Percentiles rank a stretch among this genome's conserved stretches.
phyloP scores from a whole-genome alignment of 2,888 invertebrate species.

The Physocephala rufipes region DNA sequence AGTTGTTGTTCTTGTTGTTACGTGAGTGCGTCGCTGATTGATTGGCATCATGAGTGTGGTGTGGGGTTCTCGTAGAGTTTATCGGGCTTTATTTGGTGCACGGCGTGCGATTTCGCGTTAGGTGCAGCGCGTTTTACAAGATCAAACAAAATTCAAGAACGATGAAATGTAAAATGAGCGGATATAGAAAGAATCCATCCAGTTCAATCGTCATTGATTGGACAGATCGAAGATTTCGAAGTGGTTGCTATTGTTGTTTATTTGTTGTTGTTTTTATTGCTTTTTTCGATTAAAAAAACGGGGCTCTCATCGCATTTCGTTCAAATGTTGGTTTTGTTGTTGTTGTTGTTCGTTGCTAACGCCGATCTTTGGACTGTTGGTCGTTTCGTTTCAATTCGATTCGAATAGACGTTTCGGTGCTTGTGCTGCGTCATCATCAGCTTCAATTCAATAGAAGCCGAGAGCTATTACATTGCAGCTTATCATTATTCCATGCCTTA shows the following conservation, averaged over 20 bases:
- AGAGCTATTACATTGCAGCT: conserved; percentile 36
- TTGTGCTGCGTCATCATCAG: conserved; percentile 30
- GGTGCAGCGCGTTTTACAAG: conserved; percentile 44
- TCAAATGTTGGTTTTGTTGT: conserved; percentile 4
- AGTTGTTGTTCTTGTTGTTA: conserved; percentile 29
- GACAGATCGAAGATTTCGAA: conserved; percentile 26
- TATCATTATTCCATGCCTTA: conserved; percentile 62
- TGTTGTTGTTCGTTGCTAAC: conserved; percentile 23
- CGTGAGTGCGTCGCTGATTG: conserved; percentile 53
- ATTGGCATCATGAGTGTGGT: conserved; percentile 61
- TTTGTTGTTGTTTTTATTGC: background rate
- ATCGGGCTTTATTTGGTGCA: conserved; percentile 26
- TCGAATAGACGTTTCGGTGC: conserved; percentile 4
- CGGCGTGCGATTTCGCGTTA: conserved; percentile 35
- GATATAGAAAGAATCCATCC: conserved; percentile 20
- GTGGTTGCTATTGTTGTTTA: too few relatives aligned
- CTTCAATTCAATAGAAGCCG: conserved; percentile 22
- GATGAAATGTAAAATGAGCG: conserved; percentile 40
- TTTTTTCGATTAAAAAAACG: too few relatives aligned
- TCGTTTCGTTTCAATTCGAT: conserved; percentile 19
- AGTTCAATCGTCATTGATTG: conserved; percentile 34
- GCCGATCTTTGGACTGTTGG: conserved; percentile 30
- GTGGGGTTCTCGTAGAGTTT: too few relatives aligned
- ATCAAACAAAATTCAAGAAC: conserved; percentile 34
- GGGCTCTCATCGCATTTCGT: conserved; percentile 11